Base-by-base conservation (phyloP, 2,797 vertebrate genomes). In the Platyrinchus mystaceus region DNA sequence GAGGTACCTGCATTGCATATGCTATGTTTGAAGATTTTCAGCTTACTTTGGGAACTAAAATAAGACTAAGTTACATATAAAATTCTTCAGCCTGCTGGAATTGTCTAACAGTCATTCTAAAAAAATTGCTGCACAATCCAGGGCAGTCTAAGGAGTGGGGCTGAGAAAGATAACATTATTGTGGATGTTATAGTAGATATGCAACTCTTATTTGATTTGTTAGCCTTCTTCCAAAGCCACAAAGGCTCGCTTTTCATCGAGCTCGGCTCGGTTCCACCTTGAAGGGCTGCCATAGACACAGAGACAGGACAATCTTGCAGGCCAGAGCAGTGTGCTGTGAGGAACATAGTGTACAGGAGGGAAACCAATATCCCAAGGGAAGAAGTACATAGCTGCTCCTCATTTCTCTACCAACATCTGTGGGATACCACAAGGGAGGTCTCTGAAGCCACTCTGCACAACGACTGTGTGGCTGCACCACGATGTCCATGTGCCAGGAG, bases 351-450 rank as follows among this genome's bases (percentile, higher is more conserved):
- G 43, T 92, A 41, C 53, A 56, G 47, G 32, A 69, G 62, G 53
- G n/a, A 88, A 90, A 90, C 77, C 83, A 58, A 0, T 20, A 67
- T 91, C 79, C 70, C 71, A 8, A 32, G 79, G 58, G 90, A 89
- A 88, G 47, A 78, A 69, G 46, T 67, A 62, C 81, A 53, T 67
- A 87, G 55, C 68, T 89, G 64, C 32, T 81, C 43, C 80, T 82
- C 83, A 58, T 89, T 85, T 62, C 62, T 89, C 82, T 86, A 3
- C 50, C 64, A 50, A n/a, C 50, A 26, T 88, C 80, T 5, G 26
- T 93, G 94, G 91, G 66, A 58, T 56, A 59, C 93, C 93, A 52
- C 80, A 82, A 30, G 74, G 28, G 53, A 91, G 43, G 68, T 49
- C 78, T 80, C 75, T 87, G 56, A 81, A 71, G n/a, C 66, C 32